Conservation (phyloP, 1,140 invertebrate genomes). For the Carposina sasakii region DNA sequence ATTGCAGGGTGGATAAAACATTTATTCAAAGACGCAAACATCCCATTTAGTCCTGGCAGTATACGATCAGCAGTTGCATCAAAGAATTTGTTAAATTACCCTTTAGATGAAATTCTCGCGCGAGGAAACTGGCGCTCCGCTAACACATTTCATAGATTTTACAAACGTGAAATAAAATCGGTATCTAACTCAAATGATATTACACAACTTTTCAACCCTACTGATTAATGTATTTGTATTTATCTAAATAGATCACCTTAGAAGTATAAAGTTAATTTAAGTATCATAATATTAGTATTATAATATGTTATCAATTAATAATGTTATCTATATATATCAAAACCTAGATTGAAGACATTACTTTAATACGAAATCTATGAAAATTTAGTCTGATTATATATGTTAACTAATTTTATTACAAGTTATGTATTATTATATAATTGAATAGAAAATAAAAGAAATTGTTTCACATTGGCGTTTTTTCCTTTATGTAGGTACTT, state of each 20-base stretch:
- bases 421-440: not conserved
- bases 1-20: not conserved
- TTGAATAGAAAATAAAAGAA: too few relatives aligned
- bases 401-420: not conserved
- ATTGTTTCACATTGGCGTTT: not conserved
- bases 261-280: too few relatives aligned
- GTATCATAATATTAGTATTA: too few relatives aligned
- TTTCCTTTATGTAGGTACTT: too few relatives aligned
- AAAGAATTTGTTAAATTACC: constrained; percentile 2
- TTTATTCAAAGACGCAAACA: too few relatives aligned
- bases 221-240: too few relatives aligned
- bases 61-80: constrained; percentile 6
- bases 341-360: not conserved
- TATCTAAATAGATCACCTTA: too few relatives aligned
- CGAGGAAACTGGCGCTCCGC: constrained; percentile 6
- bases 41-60: not conserved
- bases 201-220: not conserved
- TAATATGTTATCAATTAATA: too few relatives aligned
- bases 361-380: not conserved
- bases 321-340: too few relatives aligned
- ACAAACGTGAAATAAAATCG: not conserved
- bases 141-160: constrained; percentile 6
- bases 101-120: constrained; percentile 1
- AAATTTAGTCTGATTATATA: not conserved
- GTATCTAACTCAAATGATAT: not conserved